A percentile compares a stretch with the other conserved stretches of the same genome.
Conservation (phyloP, 2,888 invertebrate species). For the Mycalesis mineus region DNA sequence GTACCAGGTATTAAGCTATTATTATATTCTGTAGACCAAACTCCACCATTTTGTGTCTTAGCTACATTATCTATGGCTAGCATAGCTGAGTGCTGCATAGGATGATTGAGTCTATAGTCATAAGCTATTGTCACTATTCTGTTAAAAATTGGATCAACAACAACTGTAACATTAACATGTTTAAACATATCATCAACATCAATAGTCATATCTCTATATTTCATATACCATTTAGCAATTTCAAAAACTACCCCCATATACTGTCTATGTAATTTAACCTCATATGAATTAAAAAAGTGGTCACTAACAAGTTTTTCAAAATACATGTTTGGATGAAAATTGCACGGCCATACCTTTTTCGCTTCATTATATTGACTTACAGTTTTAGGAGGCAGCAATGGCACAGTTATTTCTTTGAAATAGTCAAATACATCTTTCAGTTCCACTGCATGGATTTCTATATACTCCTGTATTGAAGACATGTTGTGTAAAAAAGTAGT, state of each 20-base stretch:
- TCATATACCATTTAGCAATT: conserved; percentile 59
- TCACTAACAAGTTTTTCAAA: conserved; percentile 83
- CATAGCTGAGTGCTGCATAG: conserved; percentile 91
- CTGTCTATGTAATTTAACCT: conserved; percentile 74
- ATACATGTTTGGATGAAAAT: conserved; percentile 88
- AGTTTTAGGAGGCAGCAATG: conserved; percentile 80
- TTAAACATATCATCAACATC: conserved; percentile 31
- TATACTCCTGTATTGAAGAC: conserved; percentile 55
- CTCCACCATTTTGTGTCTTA: conserved; percentile 87
- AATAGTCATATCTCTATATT: conserved; percentile 17
- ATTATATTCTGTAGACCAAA: conserved; percentile 61
- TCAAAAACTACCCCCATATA: conserved; percentile 80
- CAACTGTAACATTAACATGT: conserved; percentile 64
- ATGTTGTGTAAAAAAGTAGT: conserved; percentile 38
- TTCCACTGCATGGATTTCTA: conserved; percentile 67
- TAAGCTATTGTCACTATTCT: conserved; percentile 83
- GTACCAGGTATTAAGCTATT: conserved; percentile 50
- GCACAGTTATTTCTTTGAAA: conserved; percentile 77
- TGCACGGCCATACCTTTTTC: conserved; percentile 86
- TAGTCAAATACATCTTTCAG: conserved; percentile 66
- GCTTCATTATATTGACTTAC: conserved; percentile 81
- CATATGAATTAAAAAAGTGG: conserved; percentile 75
- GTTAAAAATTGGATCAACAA: conserved; percentile 84
- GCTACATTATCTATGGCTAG: conserved; percentile 91
- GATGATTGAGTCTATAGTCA: conserved; percentile 79